phyloP scores from a whole-genome alignment of 1,140 invertebrate genomes.

The Himalopsyche phryganea region DNA sequence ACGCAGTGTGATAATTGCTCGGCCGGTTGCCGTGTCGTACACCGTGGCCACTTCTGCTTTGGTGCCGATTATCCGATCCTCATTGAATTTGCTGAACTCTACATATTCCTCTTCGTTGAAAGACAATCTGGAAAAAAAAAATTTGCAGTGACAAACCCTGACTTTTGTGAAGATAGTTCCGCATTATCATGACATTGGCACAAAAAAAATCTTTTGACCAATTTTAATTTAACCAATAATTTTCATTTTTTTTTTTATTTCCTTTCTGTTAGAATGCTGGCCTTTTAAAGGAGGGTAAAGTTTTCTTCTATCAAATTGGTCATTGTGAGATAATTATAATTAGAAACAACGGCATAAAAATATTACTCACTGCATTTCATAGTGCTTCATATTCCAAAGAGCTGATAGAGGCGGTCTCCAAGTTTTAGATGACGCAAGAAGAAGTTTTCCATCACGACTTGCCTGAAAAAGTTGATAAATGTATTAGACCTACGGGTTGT shows the following conservation, averaged over 20 bases:
- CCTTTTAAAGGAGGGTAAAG: too few relatives aligned
- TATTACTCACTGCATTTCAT: slow-evolving; percentile 58
- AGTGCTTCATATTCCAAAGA: slow-evolving; percentile 79
- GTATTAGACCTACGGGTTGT: too few relatives aligned
- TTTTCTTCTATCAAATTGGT: too few relatives aligned
- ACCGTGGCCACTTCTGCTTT: slow-evolving; percentile 70
- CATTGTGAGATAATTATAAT: too few relatives aligned
- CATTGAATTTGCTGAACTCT: slow-evolving; percentile 84
- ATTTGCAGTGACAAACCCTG: too few relatives aligned
- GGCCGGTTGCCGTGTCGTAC: slow-evolving; percentile 85
- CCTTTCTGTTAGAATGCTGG: too few relatives aligned
- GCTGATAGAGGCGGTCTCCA: slow-evolving; percentile 80
- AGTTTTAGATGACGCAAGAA: slow-evolving; percentile 78
- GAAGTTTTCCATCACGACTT: slow-evolving; percentile 65
- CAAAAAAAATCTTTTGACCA: background rate
- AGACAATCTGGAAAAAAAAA: slow-evolving; percentile 19
- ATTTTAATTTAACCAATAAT: too few relatives aligned
- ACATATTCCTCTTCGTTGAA: slow-evolving; percentile 78
- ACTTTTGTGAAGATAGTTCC: too few relatives aligned
- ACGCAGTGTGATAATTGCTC: slow-evolving; percentile 68
- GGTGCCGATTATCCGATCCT: slow-evolving; percentile 83
- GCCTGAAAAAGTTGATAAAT: slow-evolving; percentile 29
- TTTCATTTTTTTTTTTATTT: too few relatives aligned
- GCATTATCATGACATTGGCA: too few relatives aligned
- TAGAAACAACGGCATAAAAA: too few relatives aligned